Conservation (phyloP, 2,797 vertebrate species). For the Falco berigora region DNA sequence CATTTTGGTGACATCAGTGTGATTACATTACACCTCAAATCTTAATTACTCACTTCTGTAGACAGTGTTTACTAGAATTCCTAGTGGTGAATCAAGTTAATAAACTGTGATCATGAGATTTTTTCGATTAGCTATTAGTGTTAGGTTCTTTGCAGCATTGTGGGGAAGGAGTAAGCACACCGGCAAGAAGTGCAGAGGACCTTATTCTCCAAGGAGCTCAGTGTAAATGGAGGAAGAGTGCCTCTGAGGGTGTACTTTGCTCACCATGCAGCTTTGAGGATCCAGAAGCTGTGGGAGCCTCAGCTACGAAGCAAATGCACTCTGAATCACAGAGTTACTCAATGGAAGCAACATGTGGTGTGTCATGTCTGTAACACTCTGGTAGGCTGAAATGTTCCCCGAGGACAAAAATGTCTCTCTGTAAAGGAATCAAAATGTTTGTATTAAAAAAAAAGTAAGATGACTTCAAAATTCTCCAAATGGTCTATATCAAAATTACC, state of each 20-base stretch:
- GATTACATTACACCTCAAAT: not conserved
- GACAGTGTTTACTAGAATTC: not conserved
- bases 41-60: not conserved
- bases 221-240: not conserved
- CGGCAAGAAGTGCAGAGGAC: not conserved
- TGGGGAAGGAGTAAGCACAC: not conserved
- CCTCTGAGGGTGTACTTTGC: not conserved
- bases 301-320: constrained; percentile 63
- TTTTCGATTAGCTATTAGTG: not conserved
- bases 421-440: not conserved
- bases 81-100: not conserved
- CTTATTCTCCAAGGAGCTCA: not conserved
- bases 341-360: constrained; percentile 58
- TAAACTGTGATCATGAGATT: not conserved
- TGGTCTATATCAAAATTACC: not conserved
- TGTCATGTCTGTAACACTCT: constrained; percentile 71
- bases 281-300: constrained; percentile 69
- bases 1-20: not conserved
- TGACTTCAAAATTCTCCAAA: not conserved
- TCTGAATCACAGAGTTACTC: constrained; percentile 51
- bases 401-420: constrained; percentile 72
- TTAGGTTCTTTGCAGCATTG: not conserved
- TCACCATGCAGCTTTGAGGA: constrained; percentile 61
- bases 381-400: constrained; percentile 68
- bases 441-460: not conserved